Evolutionary conservation across 2,113 vertebrate species (phyloP).

Genomic region (Muntiacus reevesi): DNA sequence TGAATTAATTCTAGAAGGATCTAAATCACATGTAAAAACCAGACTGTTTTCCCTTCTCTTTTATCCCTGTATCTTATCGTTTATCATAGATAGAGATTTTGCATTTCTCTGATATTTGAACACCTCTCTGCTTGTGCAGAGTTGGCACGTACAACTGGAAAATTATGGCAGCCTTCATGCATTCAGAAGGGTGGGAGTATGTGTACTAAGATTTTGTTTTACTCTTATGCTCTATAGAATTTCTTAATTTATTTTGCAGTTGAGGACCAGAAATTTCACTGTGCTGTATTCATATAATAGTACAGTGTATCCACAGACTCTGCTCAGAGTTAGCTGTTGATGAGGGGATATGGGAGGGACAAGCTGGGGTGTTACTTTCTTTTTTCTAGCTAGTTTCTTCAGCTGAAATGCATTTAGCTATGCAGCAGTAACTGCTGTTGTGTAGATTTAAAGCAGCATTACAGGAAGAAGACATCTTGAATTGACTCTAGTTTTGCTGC

Average conservation of each 20-base stretch:
- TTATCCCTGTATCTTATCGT: background rate
- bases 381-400: background rate
- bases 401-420: background rate
- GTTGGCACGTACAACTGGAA: background rate
- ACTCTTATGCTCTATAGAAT: background rate
- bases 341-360: background rate
- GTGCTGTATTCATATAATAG: background rate
- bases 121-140: background rate
- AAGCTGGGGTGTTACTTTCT: background rate
- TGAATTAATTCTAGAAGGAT: background rate
- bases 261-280: background rate
- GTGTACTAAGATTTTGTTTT: background rate
- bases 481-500: background rate
- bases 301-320: background rate
- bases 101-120: background rate
- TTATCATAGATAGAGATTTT: background rate
- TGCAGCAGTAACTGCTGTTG: background rate
- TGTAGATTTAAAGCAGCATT: background rate
- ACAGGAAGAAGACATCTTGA: background rate
- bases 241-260: background rate
- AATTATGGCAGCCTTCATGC: background rate
- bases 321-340: background rate
- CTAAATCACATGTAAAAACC: background rate
- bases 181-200: background rate
- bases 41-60: background rate